A percentile compares a stretch with the other conserved stretches of the same genome.
These are phyloP conservation scores for Liopterus haemorrhoidalis DNA, from an alignment of 2,888 invertebrate species.

Conservation along the genomic window DNA sequence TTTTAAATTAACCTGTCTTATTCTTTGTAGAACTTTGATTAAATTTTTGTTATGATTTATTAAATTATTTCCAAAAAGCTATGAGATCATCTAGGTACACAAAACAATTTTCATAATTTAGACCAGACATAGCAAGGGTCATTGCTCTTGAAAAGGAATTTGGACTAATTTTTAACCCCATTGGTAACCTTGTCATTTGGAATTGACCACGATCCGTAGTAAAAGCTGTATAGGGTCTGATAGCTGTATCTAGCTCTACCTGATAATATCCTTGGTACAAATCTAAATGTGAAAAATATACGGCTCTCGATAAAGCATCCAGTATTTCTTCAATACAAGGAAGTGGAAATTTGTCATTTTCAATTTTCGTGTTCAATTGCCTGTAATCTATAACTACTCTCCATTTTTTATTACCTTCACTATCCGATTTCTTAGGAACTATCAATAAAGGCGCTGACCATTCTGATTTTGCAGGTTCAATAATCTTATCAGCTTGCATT, in stretches of 20 bases:
- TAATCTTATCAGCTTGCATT: no score
- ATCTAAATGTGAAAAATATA: slow-evolving; percentile 1
- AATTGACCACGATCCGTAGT: not conserved
- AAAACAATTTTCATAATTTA: slow-evolving; percentile 8
- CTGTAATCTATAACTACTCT: no score
- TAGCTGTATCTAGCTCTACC: slow-evolving; percentile 4
- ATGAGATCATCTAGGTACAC: slow-evolving; percentile 8
- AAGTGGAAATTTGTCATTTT: no score
- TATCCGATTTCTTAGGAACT: no score
- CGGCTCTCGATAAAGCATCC: not conserved
- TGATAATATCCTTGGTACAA: slow-evolving; percentile 3
- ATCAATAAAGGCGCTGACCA: no score
- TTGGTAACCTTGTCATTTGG: slow-evolving; percentile 1
- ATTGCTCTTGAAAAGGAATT: slow-evolving; percentile 4
- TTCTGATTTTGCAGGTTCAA: no score
- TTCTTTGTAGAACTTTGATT: slow-evolving; percentile 2
- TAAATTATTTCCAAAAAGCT: slow-evolving; percentile 1
- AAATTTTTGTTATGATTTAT: slow-evolving; percentile 12
- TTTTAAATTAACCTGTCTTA: slow-evolving; percentile 6
- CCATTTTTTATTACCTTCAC: no score
- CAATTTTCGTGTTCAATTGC: no score
- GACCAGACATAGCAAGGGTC: slow-evolving; percentile 1
- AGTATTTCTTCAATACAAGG: no score
- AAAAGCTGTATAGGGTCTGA: slow-evolving; percentile 10
- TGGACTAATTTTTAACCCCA: slow-evolving; percentile 5